These are phyloP conservation scores for Thecocarcelia acutangulata DNA, from an alignment of 2,888 invertebrate genomes.

Conservation along the genomic window DNA sequence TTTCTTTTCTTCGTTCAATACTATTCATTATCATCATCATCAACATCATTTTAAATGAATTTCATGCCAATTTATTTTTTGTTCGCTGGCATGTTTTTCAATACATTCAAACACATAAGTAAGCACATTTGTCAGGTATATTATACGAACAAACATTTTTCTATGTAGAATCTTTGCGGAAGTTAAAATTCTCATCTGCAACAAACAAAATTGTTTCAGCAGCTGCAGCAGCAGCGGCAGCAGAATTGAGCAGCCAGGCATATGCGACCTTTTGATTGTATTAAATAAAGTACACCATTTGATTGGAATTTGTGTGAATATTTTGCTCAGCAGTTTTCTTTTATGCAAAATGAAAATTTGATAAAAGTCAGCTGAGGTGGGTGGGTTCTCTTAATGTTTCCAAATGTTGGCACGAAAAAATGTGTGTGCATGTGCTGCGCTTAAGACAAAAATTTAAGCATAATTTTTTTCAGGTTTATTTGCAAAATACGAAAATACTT, in stretches of 20 bases:
- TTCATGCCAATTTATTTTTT: slow-evolving; percentile 66
- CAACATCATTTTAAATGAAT: slow-evolving; percentile 65
- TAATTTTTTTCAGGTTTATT: slow-evolving; percentile 3
- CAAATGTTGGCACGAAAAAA: neutral
- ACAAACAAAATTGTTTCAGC: slow-evolving; percentile 19
- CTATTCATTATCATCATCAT: slow-evolving; percentile 34
- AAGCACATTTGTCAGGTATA: neutral
- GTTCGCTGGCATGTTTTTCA: slow-evolving; percentile 24
- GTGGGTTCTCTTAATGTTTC: neutral
- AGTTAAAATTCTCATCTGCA: slow-evolving; percentile 34
- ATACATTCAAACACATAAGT: neutral
- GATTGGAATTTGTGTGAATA: slow-evolving; percentile 49
- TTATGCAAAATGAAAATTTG: slow-evolving; percentile 36
- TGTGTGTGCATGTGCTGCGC: no score
- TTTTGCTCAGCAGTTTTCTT: slow-evolving; percentile 1
- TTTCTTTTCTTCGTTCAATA: neutral
- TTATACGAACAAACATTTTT: neutral
- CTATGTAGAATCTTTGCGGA: slow-evolving; percentile 30
- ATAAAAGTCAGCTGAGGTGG: slow-evolving; percentile 6
- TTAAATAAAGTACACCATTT: slow-evolving; percentile 50
- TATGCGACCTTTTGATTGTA: slow-evolving; percentile 50
- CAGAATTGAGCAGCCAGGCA: slow-evolving; percentile 6
- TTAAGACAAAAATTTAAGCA: neutral
- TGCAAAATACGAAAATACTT: slow-evolving; percentile 23
- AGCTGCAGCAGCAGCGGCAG: neutral